Evolutionary conservation across 1,140 invertebrate species (phyloP), one percentile per base, ranked within the genome.

Genomic region (Ptiloglossa arizonensis): DNA sequence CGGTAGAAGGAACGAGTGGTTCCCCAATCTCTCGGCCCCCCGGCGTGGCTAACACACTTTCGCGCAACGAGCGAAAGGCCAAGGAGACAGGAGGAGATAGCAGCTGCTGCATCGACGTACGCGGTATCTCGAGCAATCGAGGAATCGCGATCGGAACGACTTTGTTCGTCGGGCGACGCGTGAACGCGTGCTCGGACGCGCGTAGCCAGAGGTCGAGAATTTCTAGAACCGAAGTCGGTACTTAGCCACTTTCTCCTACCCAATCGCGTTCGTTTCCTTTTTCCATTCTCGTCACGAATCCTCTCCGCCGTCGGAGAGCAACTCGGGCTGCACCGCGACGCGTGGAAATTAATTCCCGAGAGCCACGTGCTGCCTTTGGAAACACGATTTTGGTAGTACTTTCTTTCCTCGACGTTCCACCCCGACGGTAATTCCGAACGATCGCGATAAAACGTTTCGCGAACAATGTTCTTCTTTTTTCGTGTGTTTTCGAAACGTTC

Each of bases 231-330:
- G 17, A 85, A 70, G 74, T 85, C 69, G 13, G 29, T 79, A 86
- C 84, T 85, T 86, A 11, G 54, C 54, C 75, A 86, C 85, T 86
- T 86, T 86, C 85, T 85, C 85, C 71, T 62, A 29, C 48, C n/a
- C n/a, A 48, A 48, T 56, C 69, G 13, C 41, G 64, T 60, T 60
- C 74, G 62, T 86, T 86, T 85, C 80, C 73, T 83, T 72, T 86
- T 82, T 78, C 72, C 73, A 80, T 69, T 73, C 66, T 24, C 68
- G 50, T 68, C 64, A 48, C 24, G 64, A 48, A 72, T 83, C 56
- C 29, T 77, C 50, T 70, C 54, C n/a, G 48, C 19, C 19, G 56
- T 22, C n/a, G 3, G 19, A 24, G 11, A 48, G n/a, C n/a, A 44
- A 5, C 5, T 11, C 13, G 17, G 62, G 11, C 57, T 38, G 22